Evolutionary conservation across 2,113 vertebrate species (phyloP).

Genomic region (Ascaphus truei): DNA sequence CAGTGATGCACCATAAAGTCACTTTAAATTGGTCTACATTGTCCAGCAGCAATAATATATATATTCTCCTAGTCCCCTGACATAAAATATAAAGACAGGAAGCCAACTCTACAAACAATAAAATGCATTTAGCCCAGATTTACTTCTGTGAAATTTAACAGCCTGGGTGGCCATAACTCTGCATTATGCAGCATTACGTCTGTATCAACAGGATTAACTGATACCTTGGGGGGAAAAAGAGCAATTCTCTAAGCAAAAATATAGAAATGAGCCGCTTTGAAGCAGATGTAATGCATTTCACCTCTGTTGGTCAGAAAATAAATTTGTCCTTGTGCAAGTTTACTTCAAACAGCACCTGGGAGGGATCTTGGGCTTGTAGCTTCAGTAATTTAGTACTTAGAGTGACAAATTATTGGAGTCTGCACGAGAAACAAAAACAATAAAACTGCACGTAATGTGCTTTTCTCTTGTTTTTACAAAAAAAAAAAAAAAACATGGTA

Average conservation of each 20-base stretch:
- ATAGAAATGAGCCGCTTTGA: conserved; percentile 27
- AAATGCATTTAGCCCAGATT: conserved; percentile 35
- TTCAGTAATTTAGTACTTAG: conserved; percentile 26
- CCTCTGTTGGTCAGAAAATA: conserved; percentile 34
- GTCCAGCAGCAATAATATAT: conserved; percentile 34
- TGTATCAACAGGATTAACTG: conserved; percentile 37
- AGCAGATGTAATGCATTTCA: conserved; percentile 31
- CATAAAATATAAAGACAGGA: conserved; percentile 30
- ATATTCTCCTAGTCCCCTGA: conserved; percentile 31
- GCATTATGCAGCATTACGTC: conserved; percentile 31
- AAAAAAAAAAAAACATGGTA: too few relatives aligned
- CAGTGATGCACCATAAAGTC: conserved; percentile 27
- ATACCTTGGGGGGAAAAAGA: conserved; percentile 22
- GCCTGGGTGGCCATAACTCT: conserved; percentile 34
- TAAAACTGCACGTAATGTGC: conserved; percentile 1
- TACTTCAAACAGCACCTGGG: conserved; percentile 17
- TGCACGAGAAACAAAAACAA: conserved; percentile 13
- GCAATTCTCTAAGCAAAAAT: conserved; percentile 37
- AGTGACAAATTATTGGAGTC: conserved; percentile 10
- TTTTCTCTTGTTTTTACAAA: background rate
- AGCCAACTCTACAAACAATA: conserved; percentile 34
- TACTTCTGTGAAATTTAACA: conserved; percentile 34
- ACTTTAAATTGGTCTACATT: conserved; percentile 33
- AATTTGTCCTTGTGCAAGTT: conserved; percentile 25
- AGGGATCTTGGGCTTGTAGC: conserved; percentile 6